A percentile compares a stretch with the other conserved stretches of the same genome.
Evolutionary conservation across 2,797 vertebrate species (phyloP).

Genomic region (Falco cherrug): DNA sequence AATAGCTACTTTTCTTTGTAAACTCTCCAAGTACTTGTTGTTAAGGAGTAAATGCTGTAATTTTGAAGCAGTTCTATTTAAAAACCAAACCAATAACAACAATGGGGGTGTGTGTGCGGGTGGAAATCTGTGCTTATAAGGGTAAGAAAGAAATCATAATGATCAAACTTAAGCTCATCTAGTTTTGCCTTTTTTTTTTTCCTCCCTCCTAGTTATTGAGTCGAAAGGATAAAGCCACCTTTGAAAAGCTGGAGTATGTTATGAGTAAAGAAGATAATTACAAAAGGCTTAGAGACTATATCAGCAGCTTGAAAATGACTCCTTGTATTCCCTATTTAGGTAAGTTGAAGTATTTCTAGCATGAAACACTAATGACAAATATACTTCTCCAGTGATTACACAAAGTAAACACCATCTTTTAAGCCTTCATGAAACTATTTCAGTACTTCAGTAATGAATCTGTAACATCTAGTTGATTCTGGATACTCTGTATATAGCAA

Average conservation of each 20-base stretch:
- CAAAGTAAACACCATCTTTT: background rate
- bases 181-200: conserved; percentile 10
- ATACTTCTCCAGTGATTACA: background rate
- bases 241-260: conserved; percentile 96
- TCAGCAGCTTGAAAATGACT: conserved; percentile 98
- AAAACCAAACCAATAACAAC: background rate
- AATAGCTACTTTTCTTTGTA: background rate
- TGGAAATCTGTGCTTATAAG: background rate
- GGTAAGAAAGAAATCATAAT: background rate
- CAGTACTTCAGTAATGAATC: background rate
- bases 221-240: conserved; percentile 96
- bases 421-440: background rate
- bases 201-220: conserved; percentile 84
- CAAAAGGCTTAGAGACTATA: conserved; percentile 95
- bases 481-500: background rate
- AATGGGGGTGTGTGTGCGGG: rapidly evolving
- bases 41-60: background rate
- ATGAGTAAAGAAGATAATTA: conserved; percentile 99
- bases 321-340: conserved; percentile 97
- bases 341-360: conserved; percentile 56
- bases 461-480: background rate
- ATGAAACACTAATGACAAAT: background rate
- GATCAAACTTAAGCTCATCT: background rate
- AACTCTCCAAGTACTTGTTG: background rate
- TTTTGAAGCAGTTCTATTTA: background rate